Evolutionary conservation across 2,888 invertebrate genomes (phyloP).

Genomic region (Proisotoma minuta): DNA sequence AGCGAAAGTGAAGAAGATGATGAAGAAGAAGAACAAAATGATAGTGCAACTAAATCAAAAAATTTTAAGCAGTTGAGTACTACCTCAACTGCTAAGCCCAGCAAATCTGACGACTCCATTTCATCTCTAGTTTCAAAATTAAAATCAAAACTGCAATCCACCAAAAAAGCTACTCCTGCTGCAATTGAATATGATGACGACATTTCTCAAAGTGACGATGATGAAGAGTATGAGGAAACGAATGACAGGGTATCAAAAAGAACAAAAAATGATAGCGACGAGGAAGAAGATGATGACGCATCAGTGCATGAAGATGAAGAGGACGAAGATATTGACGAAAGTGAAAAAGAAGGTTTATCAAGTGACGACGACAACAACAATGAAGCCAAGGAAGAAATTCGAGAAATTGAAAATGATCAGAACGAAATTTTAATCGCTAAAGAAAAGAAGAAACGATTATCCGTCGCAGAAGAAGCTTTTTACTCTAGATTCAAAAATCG

Average conservation of each 20-base stretch:
- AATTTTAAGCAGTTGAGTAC: too few species aligned
- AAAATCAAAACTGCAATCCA: constrained; percentile 4
- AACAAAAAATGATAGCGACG: not conserved
- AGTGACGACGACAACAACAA: not conserved
- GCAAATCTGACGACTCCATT: not conserved
- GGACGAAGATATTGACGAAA: constrained; percentile 12
- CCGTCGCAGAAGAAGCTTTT: constrained; percentile 40
- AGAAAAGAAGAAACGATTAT: constrained; percentile 30
- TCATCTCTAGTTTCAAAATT: constrained; percentile 4
- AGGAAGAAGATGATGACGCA: constrained; percentile 5
- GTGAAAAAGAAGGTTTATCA: constrained; percentile 9
- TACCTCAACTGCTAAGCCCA: not conserved
- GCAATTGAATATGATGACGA: not conserved
- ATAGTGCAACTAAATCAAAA: not conserved
- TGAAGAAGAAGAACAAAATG: constrained; percentile 4
- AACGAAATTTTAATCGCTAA: not conserved
- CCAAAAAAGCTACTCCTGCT: not conserved
- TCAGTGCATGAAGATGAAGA: constrained; percentile 12
- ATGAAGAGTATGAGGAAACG: not conserved
- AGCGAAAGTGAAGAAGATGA: constrained; percentile 16
- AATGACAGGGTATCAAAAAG: not conserved
- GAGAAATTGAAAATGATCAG: not conserved
- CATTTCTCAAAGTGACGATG: not conserved
- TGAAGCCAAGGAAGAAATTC: not conserved
- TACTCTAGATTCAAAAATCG: constrained; percentile 40